Percentiles rank a stretch among this genome's conserved stretches.
Conservation (phyloP, 2,888 invertebrate species). For the Drosophila prolongata region DNA sequence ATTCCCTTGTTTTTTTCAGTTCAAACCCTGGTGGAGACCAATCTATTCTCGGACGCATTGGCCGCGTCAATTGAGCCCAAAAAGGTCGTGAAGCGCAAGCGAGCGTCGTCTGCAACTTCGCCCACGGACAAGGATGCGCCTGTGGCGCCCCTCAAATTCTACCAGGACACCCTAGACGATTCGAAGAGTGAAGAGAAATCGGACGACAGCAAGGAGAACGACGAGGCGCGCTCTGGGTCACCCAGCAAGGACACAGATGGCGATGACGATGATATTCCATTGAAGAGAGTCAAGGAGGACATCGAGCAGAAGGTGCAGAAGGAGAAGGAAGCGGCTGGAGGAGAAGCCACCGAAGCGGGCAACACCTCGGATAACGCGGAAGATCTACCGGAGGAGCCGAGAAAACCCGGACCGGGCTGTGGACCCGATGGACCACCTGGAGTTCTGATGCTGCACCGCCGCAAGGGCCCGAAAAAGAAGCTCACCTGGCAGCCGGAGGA, state of each 20-base stretch:
- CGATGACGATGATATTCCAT: constrained; percentile 83
- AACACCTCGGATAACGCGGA: constrained; percentile 61
- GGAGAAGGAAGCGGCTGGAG: constrained; percentile 63
- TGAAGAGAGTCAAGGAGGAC: constrained; percentile 83
- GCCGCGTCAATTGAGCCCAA: constrained; percentile 90
- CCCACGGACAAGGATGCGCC: constrained; percentile 87
- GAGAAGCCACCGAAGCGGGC: constrained; percentile 29
- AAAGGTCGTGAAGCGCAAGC: constrained; percentile 92
- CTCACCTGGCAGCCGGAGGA: constrained; percentile 93
- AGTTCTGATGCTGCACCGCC: constrained; percentile 89
- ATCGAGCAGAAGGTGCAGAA: constrained; percentile 82
- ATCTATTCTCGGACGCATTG: constrained; percentile 96
- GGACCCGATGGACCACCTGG: constrained; percentile 89
- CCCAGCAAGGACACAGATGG: constrained; percentile 69
- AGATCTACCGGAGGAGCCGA: constrained; percentile 70
- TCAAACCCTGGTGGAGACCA: constrained; percentile 93
- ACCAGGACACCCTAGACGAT: constrained; percentile 94
- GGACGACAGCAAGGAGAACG: constrained; percentile 71
- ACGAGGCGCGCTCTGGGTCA: constrained; percentile 49
- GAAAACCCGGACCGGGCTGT: constrained; percentile 83
- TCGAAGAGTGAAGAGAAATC: constrained; percentile 81
- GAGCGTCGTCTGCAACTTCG: constrained; percentile 86
- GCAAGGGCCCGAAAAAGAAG: constrained; percentile 91
- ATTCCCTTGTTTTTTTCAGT: constrained; percentile 85
- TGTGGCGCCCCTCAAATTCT: constrained; percentile 90